phyloP scores from a whole-genome alignment of 1,140 invertebrate species.

The Zaprionus davidi region DNA sequence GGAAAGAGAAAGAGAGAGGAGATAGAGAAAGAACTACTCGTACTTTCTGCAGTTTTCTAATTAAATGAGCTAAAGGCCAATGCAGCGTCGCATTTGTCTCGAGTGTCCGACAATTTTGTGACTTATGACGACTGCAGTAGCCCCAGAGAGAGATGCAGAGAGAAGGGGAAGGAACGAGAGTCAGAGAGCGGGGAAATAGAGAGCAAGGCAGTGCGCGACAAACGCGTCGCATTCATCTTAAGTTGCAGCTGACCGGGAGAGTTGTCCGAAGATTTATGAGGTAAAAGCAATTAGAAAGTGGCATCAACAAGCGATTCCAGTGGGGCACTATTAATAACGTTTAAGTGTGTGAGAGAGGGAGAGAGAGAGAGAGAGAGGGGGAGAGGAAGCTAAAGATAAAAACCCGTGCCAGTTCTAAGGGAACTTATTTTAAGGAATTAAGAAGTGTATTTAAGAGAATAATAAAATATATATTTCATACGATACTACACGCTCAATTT shows the following conservation, averaged over 20 bases:
- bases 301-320: slow-evolving; percentile 71
- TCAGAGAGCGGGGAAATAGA: neutral
- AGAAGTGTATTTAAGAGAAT: neutral
- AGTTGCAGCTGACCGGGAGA: slow-evolving; percentile 21
- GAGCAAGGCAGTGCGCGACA: slow-evolving; percentile 36
- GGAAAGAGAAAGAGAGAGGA: neutral
- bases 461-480: neutral
- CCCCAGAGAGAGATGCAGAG: slow-evolving; percentile 30
- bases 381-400: neutral
- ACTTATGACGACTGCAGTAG: slow-evolving; percentile 74
- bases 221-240: slow-evolving; percentile 36
- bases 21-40: neutral
- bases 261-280: slow-evolving; percentile 69
- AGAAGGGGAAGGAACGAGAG: neutral
- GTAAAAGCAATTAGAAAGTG: slow-evolving; percentile 81
- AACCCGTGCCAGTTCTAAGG: neutral
- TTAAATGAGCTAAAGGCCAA: slow-evolving; percentile 69
- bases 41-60: slow-evolving; percentile 65
- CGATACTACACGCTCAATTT: slow-evolving; percentile 5
- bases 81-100: slow-evolving; percentile 77
- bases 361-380: neutral
- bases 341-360: slow-evolving; percentile 9
- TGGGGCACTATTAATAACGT: slow-evolving; percentile 62
- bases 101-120: slow-evolving; percentile 76
- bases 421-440: neutral